Evolutionary conservation across 2,113 vertebrate species (phyloP).

Genomic region (Parotia lawesii): DNA sequence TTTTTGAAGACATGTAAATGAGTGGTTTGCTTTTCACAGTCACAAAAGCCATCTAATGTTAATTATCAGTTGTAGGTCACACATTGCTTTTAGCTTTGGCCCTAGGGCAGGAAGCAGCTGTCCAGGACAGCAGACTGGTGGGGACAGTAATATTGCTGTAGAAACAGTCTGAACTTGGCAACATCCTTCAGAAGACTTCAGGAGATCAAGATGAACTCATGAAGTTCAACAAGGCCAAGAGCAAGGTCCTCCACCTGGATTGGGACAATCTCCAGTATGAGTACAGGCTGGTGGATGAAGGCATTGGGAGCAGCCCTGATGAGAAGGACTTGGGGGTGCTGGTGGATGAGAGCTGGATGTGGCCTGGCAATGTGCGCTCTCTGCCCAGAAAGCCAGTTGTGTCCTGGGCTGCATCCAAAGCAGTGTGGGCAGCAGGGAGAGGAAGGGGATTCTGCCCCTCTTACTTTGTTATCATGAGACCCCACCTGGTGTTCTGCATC

Average conservation of each 20-base stretch:
- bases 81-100: not conserved
- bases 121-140: not conserved
- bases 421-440: not conserved
- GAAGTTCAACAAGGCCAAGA: not conserved
- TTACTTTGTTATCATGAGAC: not conserved
- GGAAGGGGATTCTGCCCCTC: not conserved
- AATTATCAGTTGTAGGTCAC: not conserved
- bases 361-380: accelerated
- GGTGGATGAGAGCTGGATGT: not conserved
- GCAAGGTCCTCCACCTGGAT: not conserved
- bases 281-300: not conserved
- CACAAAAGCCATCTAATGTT: not conserved
- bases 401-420: not conserved
- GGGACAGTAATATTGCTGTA: not conserved
- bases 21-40: not conserved
- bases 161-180: not conserved
- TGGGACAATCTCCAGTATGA: not conserved
- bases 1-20: not conserved
- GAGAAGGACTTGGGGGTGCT: not conserved
- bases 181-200: not conserved
- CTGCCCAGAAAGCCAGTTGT: not conserved
- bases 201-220: not conserved
- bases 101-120: not conserved
- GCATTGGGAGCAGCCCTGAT: not conserved
- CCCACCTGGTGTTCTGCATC: not conserved